These are phyloP conservation scores for Aleiodes alternator DNA, from an alignment of 2,888 invertebrate genomes.

Conservation along the genomic window DNA sequence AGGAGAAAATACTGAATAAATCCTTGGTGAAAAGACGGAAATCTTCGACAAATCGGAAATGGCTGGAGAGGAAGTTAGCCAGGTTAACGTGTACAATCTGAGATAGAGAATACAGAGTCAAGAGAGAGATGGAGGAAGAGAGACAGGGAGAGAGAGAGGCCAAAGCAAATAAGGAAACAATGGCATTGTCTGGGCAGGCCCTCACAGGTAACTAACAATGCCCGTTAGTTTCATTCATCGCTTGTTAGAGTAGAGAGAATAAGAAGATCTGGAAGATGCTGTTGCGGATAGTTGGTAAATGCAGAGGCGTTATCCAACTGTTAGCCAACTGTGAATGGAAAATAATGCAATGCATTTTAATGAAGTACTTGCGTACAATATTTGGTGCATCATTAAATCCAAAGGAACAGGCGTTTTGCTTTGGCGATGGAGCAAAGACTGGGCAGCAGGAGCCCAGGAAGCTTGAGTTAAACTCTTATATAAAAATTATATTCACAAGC, in stretches of 20 bases:
- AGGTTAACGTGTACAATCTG: constrained; percentile 14
- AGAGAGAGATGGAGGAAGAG: constrained; percentile 6
- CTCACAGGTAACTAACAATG: constrained; percentile 57
- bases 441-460: no score
- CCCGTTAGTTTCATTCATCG: constrained; percentile 58
- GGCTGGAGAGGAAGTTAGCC: constrained; percentile 23
- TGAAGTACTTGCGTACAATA: constrained; percentile 51
- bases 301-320: constrained; percentile 16
- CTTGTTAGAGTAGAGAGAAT: constrained; percentile 3
- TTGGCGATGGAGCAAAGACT: no score
- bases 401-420: background rate
- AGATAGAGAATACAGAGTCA: background rate
- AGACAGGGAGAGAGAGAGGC: constrained; percentile 33
- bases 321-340: constrained; percentile 51
- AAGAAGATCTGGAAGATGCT: constrained; percentile 15
- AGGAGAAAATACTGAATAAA: background rate
- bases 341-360: constrained; percentile 63
- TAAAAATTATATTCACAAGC: no score
- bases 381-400: background rate
- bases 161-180: constrained; percentile 51
- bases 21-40: constrained; percentile 13
- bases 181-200: constrained; percentile 45
- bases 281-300: constrained; percentile 37
- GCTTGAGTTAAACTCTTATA: no score
- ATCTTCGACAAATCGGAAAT: constrained; percentile 15